Conservation (phyloP, 2,797 vertebrate species). For the Sphenopsis melanotis region DNA sequence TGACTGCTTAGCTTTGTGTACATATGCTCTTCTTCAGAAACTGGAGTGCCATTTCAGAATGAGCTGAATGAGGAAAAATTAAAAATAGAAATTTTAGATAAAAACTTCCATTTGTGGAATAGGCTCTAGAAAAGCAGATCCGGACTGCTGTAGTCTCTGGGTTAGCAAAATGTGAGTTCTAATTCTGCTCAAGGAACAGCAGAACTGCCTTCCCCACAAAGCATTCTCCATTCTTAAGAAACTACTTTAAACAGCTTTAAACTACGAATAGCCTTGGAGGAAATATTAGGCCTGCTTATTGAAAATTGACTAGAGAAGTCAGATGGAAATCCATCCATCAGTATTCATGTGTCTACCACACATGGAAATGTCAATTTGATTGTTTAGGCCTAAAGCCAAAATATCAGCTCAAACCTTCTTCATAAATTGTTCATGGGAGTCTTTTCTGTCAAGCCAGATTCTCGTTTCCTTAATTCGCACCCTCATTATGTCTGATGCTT, state of each 20-base stretch:
- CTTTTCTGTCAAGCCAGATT: background rate
- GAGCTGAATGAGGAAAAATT: background rate
- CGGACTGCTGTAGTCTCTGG: rapidly evolving
- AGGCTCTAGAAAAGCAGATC: background rate
- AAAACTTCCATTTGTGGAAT: background rate
- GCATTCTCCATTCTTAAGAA: background rate
- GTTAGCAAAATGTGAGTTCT: background rate
- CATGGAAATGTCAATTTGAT: background rate
- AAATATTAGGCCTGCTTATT: background rate
- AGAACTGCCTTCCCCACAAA: background rate
- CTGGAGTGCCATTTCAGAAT: background rate
- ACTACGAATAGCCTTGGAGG: background rate
- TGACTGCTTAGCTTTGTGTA: background rate
- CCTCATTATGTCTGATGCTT: background rate
- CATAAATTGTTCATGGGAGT: background rate
- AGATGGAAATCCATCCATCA: background rate
- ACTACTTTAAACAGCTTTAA: background rate
- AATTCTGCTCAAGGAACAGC: background rate
- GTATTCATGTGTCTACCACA: background rate
- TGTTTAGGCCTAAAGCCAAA: background rate
- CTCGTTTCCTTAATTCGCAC: background rate
- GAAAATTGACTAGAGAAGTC: background rate
- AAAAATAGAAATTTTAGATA: background rate
- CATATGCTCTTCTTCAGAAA: background rate
- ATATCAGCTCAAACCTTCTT: background rate